phyloP scores from a whole-genome alignment of 1,140 invertebrate genomes.

The Physella acuta region DNA sequence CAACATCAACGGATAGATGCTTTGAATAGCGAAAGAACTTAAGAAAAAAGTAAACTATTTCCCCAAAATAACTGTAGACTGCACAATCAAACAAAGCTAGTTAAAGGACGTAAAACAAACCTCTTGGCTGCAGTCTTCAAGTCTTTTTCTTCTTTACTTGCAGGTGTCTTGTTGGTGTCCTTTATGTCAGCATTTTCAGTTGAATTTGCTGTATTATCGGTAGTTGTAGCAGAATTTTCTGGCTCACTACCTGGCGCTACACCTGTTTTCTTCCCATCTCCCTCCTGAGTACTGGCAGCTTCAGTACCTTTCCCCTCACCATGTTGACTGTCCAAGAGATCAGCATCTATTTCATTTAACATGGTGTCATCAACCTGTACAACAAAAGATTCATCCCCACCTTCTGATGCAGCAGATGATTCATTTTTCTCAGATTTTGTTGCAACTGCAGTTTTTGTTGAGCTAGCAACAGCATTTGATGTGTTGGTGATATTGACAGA shows the following conservation, averaged over 20 bases:
- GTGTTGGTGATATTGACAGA: background rate
- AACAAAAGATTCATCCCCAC: constrained; percentile 47
- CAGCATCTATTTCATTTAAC: constrained; percentile 54
- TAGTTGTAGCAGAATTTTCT: constrained; percentile 15
- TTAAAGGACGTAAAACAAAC: constrained; percentile 39
- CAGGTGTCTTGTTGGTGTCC: constrained; percentile 37
- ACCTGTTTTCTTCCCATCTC: constrained; percentile 15
- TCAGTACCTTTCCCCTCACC: constrained; percentile 24
- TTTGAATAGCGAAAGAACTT: no score
- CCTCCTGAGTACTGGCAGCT: constrained; percentile 11
- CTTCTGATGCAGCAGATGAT: constrained; percentile 25
- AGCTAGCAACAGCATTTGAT: constrained; percentile 3
- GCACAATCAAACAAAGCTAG: constrained; percentile 21
- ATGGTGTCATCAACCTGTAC: constrained; percentile 57
- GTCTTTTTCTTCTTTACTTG: constrained; percentile 45
- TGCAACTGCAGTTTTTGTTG: constrained; percentile 12
- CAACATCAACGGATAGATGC: no score
- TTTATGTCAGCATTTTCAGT: constrained; percentile 28
- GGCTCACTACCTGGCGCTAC: background rate
- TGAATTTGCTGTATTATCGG: constrained; percentile 19
- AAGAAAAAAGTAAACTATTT: no score
- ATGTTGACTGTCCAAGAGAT: constrained; percentile 35
- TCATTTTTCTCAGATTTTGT: constrained; percentile 18
- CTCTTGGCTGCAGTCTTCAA: constrained; percentile 48
- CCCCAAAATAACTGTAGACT: constrained; percentile 17